These are phyloP conservation scores for Pristionchus japonicus DNA, from an alignment of 2,888 invertebrate genomes.

Conservation along the genomic window DNA sequence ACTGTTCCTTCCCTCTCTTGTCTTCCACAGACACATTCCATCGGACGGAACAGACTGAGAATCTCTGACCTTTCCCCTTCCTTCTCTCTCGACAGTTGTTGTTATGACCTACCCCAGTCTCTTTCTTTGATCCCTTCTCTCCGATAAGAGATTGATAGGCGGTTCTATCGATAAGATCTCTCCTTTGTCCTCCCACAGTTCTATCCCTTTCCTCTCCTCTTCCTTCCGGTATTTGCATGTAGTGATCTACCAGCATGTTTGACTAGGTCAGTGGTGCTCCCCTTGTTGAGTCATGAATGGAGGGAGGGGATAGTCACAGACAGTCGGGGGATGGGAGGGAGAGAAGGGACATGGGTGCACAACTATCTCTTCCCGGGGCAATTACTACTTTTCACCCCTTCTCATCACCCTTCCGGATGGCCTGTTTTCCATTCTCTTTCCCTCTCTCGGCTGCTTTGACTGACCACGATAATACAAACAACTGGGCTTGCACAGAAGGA, in stretches of 20 bases:
- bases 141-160: slow-evolving; percentile 22
- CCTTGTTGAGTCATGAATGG: slow-evolving; percentile 29
- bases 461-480: slow-evolving; percentile 35
- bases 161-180: slow-evolving; percentile 17
- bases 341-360: neutral
- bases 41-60: neutral
- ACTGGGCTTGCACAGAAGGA: neutral
- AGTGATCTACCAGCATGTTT: slow-evolving; percentile 19
- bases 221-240: neutral
- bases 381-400: neutral
- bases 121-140: neutral
- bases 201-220: neutral
- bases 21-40: neutral
- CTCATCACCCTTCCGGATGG: slow-evolving; percentile 14
- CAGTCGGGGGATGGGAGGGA: neutral
- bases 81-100: neutral
- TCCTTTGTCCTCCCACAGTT: neutral
- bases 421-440: slow-evolving; percentile 24
- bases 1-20: neutral
- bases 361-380: neutral
- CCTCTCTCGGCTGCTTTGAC: slow-evolving; percentile 19
- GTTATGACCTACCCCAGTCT: slow-evolving; percentile 9
- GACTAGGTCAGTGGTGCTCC: slow-evolving; percentile 26
- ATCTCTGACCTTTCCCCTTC: neutral
- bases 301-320: neutral